phyloP scores from a whole-genome alignment of 2,113 vertebrate genomes.

The Sceloporus tristichus region DNA sequence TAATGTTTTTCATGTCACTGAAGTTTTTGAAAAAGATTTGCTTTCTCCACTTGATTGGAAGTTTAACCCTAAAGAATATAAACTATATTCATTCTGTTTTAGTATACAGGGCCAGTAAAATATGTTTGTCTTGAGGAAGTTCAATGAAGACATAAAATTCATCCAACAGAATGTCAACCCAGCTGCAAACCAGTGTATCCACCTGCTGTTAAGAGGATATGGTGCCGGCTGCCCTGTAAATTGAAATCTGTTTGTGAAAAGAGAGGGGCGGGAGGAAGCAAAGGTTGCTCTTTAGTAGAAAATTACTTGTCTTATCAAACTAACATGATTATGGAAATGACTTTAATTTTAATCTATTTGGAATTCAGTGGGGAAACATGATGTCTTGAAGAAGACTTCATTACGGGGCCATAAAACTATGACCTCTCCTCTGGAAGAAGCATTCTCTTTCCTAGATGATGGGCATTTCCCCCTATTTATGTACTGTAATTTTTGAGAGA shows the following conservation, averaged over 20 bases:
- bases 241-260: background rate
- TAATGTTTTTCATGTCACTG: background rate
- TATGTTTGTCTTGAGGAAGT: background rate
- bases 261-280: background rate
- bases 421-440: background rate
- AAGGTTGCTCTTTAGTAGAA: constrained; percentile 27
- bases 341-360: constrained; percentile 20
- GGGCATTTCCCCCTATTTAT: background rate
- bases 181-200: background rate
- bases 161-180: background rate
- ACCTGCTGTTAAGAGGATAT: background rate
- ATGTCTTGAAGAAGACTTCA: background rate
- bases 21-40: background rate
- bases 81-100: background rate
- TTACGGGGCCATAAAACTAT: background rate
- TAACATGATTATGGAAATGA: constrained; percentile 7
- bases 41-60: background rate
- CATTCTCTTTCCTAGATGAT: background rate
- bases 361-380: constrained; percentile 29
- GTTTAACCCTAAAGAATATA: constrained; percentile 4
- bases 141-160: constrained; percentile 27
- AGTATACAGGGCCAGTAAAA: background rate
- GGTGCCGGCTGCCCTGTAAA: background rate
- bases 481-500: background rate
- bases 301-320: constrained; percentile 20